Evolutionary conservation across 1,140 invertebrate species (phyloP).

Genomic region (Nephotettix cincticeps): DNA sequence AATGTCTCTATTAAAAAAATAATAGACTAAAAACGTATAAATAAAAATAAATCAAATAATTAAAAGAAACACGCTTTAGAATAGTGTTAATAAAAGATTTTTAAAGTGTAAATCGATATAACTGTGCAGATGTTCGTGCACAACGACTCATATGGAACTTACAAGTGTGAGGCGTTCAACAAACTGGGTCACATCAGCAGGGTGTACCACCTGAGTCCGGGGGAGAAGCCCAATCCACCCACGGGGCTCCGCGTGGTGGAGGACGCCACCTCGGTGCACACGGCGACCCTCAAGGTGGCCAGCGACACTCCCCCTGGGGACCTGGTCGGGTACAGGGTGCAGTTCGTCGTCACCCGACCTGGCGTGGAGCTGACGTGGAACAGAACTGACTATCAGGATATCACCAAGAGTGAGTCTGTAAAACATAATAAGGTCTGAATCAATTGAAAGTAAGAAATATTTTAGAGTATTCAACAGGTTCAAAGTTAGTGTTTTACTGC

Average conservation of each 20-base stretch:
- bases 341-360: conserved; percentile 25
- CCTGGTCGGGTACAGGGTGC: conserved; percentile 32
- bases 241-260: not conserved
- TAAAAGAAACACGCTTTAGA: too few relatives aligned
- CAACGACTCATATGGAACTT: conserved; percentile 53
- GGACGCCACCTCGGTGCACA: not conserved
- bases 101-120: too few relatives aligned
- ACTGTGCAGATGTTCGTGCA: conserved; percentile 50
- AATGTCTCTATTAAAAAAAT: too few relatives aligned
- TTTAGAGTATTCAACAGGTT: too few relatives aligned
- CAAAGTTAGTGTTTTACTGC: too few relatives aligned
- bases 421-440: too few relatives aligned
- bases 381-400: conserved; percentile 25
- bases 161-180: conserved; percentile 55
- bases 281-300: conserved; percentile 25
- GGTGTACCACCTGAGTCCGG: conserved; percentile 50
- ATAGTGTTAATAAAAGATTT: too few relatives aligned
- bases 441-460: too few relatives aligned
- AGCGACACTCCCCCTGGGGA: not conserved
- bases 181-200: conserved; percentile 52
- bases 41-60: too few relatives aligned
- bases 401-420: conserved; percentile 27
- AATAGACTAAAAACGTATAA: too few relatives aligned
- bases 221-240: conserved; percentile 52
- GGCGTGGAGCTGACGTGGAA: conserved; percentile 22